Percentiles rank a stretch among this genome's conserved stretches.
phyloP scores from a whole-genome alignment of 2,888 invertebrate genomes.

The Ecliptopera silaceata region DNA sequence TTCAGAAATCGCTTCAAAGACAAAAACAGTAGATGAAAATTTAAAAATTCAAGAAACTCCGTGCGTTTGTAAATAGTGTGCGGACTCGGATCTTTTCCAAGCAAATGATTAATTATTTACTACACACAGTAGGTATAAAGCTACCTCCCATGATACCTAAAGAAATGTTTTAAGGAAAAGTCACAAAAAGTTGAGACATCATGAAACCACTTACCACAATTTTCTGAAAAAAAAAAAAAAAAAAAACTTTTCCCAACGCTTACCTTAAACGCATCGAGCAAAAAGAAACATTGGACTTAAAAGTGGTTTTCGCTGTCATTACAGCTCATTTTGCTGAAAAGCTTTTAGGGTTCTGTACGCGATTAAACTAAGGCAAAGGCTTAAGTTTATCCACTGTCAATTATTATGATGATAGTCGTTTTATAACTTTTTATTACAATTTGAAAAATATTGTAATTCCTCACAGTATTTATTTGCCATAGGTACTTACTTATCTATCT shows the following conservation, averaged over 20 bases:
- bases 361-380: neutral
- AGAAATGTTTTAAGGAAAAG: constrained; percentile 1
- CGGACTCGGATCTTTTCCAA: neutral
- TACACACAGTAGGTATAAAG: neutral
- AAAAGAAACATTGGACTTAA: constrained; percentile 60
- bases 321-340: constrained; percentile 59
- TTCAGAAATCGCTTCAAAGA: too few species aligned
- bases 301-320: constrained; percentile 71
- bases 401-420: too few species aligned
- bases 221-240: too few species aligned
- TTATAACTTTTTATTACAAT: too few species aligned
- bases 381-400: too few species aligned
- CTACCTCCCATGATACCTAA: neutral
- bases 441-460: too few species aligned
- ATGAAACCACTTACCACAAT: constrained; percentile 38
- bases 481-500: too few species aligned
- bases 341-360: constrained; percentile 41
- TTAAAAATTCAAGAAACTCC: too few species aligned
- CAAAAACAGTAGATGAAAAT: too few species aligned
- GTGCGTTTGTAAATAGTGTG: neutral
- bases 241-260: constrained; percentile 35
- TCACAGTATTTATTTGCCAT: too few species aligned
- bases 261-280: constrained; percentile 53
- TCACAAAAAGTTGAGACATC: constrained; percentile 27
- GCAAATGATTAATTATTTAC: constrained; percentile 5